Evolutionary conservation across 1,140 invertebrate genomes (phyloP), one percentile per base, ranked within the genome.

Genomic region (Musca domestica): DNA sequence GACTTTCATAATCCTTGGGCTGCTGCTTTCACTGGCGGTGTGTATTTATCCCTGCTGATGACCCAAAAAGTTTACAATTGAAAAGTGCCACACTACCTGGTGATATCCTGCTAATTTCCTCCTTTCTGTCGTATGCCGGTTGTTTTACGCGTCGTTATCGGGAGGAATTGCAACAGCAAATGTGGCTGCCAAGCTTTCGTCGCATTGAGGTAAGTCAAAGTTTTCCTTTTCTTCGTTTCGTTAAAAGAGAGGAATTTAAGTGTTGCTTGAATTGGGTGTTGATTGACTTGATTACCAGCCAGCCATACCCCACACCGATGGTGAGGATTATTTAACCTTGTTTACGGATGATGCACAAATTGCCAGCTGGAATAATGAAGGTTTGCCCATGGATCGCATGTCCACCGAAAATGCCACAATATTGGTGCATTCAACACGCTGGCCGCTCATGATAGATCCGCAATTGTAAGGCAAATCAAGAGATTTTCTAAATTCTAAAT

Each of bases 371-470:
- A 96, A 97, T 76, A 98, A 98, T 81, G 92, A 95, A 83, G 95
- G 95, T 4, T 83, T 98, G 63, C 96, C 96, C 10, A 92, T 89
- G 69, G 96, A 98, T 80, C 85, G 90, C 58, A 97, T 98, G 94
- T 98, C 95, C 14, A 89, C 92, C 0, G 95, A 98, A 84, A 98
- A 98, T 82, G 96, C 95, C 15, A 94, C 92, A 17, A 97, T 98
- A 73, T 83, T 98, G 20, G 91, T 89, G 9, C 95, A 93, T 81
- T 95, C 94, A 1, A 89, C 93, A 47, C 85, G 95, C 61, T 98
- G 95, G 95, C 95, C 96, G 0, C 83, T 98, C 4, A 95, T 98
- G 86, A 96, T 98, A 72, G 96, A 98, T 84, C 95, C 96, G 3
- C 93, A 95, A 78, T 76, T 90, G 77, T 81, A 70, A 74, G 76